Conservation (phyloP, 2,113 vertebrate species). For the Perca flavescens region DNA sequence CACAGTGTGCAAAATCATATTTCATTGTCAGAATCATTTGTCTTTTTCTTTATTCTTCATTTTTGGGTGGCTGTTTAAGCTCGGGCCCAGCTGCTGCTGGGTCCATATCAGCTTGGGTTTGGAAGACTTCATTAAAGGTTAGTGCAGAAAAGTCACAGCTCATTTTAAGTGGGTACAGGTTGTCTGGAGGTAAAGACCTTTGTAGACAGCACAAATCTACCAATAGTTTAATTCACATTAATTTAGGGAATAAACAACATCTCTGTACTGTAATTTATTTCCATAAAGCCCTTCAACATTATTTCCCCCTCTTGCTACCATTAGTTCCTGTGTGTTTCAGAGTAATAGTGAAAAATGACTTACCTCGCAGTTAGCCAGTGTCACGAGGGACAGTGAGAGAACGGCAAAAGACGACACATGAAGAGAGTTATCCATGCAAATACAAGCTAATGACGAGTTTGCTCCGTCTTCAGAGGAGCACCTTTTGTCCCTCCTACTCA, state of each 20-base stretch:
- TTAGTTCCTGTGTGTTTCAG: constrained; percentile 17
- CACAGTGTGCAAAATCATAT: background rate
- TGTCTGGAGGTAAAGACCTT: background rate
- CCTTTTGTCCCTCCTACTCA: constrained; percentile 46
- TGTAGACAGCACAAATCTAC: background rate
- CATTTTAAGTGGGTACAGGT: background rate
- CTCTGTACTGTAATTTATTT: constrained; percentile 21
- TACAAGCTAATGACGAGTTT: constrained; percentile 68
- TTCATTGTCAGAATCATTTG: background rate
- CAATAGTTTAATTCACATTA: background rate
- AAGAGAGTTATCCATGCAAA: constrained; percentile 63
- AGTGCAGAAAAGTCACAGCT: background rate
- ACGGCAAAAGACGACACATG: constrained; percentile 10
- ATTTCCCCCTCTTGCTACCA: constrained; percentile 3
- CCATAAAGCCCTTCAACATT: constrained; percentile 16
- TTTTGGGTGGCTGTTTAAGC: background rate
- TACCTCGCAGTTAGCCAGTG: constrained; percentile 22
- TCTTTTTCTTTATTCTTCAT: background rate
- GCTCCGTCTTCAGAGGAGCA: constrained; percentile 37
- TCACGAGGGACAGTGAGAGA: constrained; percentile 28
- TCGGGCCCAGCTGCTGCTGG: background rate
- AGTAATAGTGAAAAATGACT: constrained; percentile 50
- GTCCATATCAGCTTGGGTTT: background rate
- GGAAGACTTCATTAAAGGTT: background rate
- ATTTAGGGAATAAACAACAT: background rate